Base-by-base conservation (phyloP, 2,888 invertebrate genomes). In the Agrochola lota region DNA sequence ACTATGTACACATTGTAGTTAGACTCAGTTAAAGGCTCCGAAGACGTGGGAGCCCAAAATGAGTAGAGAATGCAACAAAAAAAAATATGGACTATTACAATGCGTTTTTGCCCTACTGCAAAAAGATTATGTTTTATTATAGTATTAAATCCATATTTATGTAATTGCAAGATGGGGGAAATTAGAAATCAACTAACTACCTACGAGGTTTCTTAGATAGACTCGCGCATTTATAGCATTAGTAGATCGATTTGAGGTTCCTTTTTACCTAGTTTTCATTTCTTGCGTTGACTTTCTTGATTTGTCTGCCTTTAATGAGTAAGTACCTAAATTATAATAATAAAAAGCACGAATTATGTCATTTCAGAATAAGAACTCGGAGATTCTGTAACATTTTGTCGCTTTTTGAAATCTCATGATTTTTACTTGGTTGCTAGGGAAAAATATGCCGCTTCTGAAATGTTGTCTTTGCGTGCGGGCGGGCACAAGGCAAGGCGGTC, bases 401-500 rank as follows among this genome's bases (percentile, higher is more conserved):
- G 26, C 26, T 62, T 43, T 68, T 35, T 1, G 1, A 62, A 77
- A 69, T 55, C 23, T 67, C 23, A 49, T n/a, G n/a, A 52, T 62
- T 26, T 35, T 71, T 40, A 63, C 40, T 43, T 64, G 9, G 69
- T 80, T 73, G 67, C 43, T 78, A 71, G 49, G 74, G 73, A 26
- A 70, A 64, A 40, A 64, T 78, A 77, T 81, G 87, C 62, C 86
- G 81, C 85, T 80, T 88, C 88, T 88, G 88, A 81, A 79, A 77
- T 80, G 85, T 90, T 89, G 85, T 93, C 94, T 95, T 93, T 94
- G 94, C 85, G 83, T 83, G 80, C 87, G 84, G 91, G 89, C 90
- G 88, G 92, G 89, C 84, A 85, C 84, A 89, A 88, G 88, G 89
- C 85, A 84, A 89, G 84, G 88, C 91, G 91, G 91, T 87, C 96